Evolutionary conservation across 2,113 vertebrate species (phyloP).

Genomic region (Hippotragus niger): DNA sequence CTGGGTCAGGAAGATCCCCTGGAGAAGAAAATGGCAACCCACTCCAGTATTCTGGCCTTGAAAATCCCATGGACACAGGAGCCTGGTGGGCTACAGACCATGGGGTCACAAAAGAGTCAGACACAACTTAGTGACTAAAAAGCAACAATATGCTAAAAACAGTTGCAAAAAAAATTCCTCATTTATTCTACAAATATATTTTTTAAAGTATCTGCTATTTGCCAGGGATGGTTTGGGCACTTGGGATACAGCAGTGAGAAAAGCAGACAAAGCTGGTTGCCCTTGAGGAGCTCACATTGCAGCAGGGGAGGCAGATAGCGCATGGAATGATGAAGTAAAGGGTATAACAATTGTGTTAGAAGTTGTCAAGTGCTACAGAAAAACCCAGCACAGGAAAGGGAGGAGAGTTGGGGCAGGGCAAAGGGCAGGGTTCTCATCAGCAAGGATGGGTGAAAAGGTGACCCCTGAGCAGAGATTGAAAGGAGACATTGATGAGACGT

Average conservation of each 20-base stretch:
- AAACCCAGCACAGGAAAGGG: background rate
- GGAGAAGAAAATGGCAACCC: background rate
- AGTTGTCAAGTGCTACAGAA: background rate
- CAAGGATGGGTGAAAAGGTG: background rate
- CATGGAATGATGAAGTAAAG: background rate
- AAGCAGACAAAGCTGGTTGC: background rate
- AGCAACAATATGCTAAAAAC: background rate
- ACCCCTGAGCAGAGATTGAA: background rate
- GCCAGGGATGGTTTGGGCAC: background rate
- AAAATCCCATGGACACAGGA: background rate
- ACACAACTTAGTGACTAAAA: background rate
- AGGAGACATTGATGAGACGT: background rate
- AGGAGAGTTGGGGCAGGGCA: background rate
- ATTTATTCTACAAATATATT: background rate
- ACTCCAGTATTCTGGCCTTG: background rate
- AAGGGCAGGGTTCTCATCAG: background rate
- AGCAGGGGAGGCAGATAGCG: background rate
- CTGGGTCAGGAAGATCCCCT: background rate
- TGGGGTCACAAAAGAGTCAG: background rate
- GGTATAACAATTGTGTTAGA: background rate
- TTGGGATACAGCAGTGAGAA: background rate
- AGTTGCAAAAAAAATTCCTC: background rate
- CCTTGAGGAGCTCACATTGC: background rate
- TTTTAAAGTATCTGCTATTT: background rate
- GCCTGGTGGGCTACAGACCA: background rate